Base-by-base conservation (phyloP, 2,113 vertebrate genomes). In the Engystomops pustulosus region DNA sequence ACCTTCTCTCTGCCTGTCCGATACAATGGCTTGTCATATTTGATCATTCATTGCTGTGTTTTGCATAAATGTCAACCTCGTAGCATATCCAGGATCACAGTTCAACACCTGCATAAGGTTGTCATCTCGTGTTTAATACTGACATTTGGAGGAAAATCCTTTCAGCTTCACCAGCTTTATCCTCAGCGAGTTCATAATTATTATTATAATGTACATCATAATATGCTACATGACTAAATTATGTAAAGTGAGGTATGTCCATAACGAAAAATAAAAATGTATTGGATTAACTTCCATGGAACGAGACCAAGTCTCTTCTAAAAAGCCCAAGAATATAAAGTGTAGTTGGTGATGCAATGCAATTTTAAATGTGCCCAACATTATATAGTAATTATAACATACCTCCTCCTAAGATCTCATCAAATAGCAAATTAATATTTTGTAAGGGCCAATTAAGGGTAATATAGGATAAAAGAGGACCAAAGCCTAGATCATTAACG, bases 1-100 rank as follows among this genome's bases (percentile, higher is more conserved):
- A 30, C 8, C 58, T 38, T 32, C n/a, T 79, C 62, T 5, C 11
- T 10, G 67, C 58, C 20, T 79, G 36, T 44, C 85, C 62, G 75
- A 2, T 86, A 76, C 17, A 17, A 8, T 3, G 27, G 23, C 11
- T 27, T 81, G 72, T 68, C 69, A 67, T 27, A 81, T 81, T 38
- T 65, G 27, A 80, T 82, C 58, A 86, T 78, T 6, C 53, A 6
- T 80, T 8, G 6, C 9, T 58, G 3, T 53, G 81, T 84, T 82
- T 68, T 79, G 4, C 60, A 84, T 2, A 80, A 76, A 41, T 10
- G 83, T 58, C 15, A 44, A 68, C 20, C 6, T 27, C 69, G 60
- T 3, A 49, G 53, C 8, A 36, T 47, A 71, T 41, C 38, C 10
- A 78, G 45, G 7, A 0, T 81, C 20, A 30, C 2, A 84, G 60